Evolutionary conservation across 2,797 vertebrate species (phyloP).

Genomic region (Sebastes reedi): DNA sequence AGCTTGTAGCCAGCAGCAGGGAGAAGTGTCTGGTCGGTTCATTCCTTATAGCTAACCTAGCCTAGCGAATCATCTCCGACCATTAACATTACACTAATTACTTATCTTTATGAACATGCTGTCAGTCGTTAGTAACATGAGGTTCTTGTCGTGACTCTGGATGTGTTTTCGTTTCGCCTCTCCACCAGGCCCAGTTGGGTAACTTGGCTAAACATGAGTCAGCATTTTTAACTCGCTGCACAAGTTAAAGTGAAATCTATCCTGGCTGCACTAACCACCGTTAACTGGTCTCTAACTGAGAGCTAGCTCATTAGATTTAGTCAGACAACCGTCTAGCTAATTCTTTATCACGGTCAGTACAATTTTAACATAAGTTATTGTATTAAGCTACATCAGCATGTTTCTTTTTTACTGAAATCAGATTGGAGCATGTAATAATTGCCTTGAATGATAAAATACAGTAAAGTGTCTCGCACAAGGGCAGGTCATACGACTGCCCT

Average conservation of each 20-base stretch:
- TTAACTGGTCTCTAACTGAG: background rate
- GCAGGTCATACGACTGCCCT: background rate
- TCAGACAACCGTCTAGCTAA: background rate
- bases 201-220: slow-evolving; percentile 74
- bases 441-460: background rate
- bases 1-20: background rate
- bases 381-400: background rate
- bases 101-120: background rate
- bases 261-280: background rate
- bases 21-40: background rate
- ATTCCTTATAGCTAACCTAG: slow-evolving; percentile 32
- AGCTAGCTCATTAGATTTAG: background rate
- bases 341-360: accelerated
- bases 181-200: background rate
- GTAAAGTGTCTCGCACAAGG: background rate
- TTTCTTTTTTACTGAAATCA: background rate
- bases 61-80: slow-evolving; percentile 8
- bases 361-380: background rate
- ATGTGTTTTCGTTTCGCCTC: background rate
- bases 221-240: slow-evolving; percentile 63
- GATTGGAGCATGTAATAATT: background rate
- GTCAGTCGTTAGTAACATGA: background rate
- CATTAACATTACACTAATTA: background rate
- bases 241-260: background rate
- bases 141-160: background rate